phyloP scores from a whole-genome alignment of 2,888 invertebrate species.

The Helleia helle region DNA sequence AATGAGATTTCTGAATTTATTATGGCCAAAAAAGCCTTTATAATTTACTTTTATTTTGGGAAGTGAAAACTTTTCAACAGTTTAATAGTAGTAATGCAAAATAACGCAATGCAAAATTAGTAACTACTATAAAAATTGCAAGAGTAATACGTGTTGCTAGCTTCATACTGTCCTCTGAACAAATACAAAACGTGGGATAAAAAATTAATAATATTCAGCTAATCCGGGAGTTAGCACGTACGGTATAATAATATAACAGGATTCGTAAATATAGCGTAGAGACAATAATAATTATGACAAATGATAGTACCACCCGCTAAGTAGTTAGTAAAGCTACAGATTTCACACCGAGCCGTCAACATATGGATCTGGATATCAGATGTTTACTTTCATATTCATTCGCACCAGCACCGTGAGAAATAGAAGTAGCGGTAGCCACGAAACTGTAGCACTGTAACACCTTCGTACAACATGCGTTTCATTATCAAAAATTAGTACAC shows the following conservation, averaged over 20 bases:
- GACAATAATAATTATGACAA: slow-evolving; percentile 74
- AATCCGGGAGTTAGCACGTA: slow-evolving; percentile 4
- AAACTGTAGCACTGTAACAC: slow-evolving; percentile 57
- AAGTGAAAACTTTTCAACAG: no score
- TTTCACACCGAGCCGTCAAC: slow-evolving; percentile 72
- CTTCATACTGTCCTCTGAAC: no score
- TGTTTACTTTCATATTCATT: slow-evolving; percentile 70
- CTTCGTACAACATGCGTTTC: slow-evolving; percentile 45
- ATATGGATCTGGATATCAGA: slow-evolving; percentile 72
- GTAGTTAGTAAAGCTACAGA: slow-evolving; percentile 72
- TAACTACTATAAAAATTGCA: no score
- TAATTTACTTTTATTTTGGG: no score
- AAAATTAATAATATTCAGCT: not conserved
- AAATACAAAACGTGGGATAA: no score
- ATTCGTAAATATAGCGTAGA: slow-evolving; percentile 64
- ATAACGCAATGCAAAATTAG: no score
- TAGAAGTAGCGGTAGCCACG: slow-evolving; percentile 54
- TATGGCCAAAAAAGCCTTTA: no score
- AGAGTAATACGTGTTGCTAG: no score
- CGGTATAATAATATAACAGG: slow-evolving; percentile 38
- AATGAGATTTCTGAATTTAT: no score
- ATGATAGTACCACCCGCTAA: slow-evolving; percentile 70
- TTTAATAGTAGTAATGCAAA: no score
- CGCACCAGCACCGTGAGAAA: slow-evolving; percentile 69
- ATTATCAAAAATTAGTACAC: slow-evolving; percentile 47